Conservation (phyloP, 2,797 vertebrate genomes). For the Triplophysa bombifrons region DNA sequence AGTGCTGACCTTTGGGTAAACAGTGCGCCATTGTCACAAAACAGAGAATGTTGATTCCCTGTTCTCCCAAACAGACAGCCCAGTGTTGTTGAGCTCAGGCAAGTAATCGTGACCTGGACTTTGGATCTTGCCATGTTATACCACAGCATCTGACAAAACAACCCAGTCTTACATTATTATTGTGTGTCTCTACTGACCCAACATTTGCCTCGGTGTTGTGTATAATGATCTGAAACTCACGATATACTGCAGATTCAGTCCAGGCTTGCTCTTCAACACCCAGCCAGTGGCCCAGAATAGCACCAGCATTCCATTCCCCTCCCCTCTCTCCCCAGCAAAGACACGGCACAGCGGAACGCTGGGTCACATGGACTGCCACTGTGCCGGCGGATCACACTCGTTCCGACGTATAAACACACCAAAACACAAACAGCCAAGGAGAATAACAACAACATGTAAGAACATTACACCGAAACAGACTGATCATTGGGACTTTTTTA, state of each 20-base stretch:
- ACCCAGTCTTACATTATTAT: neutral
- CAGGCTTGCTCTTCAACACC: conserved; percentile 36
- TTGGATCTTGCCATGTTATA: neutral
- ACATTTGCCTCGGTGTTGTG: conserved; percentile 3
- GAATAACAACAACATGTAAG: conserved; percentile 14
- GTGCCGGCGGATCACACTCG: conserved; percentile 65
- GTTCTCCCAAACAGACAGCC: conserved; percentile 44
- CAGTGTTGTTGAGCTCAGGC: conserved; percentile 18
- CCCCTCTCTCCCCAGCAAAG: conserved; percentile 63
- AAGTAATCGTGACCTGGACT: conserved; percentile 7
- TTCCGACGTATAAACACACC: conserved; percentile 30
- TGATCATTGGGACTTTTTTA: neutral
- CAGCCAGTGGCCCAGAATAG: conserved; percentile 73
- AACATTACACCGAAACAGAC: neutral
- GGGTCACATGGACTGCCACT: conserved; percentile 72
- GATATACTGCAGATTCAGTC: conserved; percentile 32
- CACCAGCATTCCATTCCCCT: conserved; percentile 70
- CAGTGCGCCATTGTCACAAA: conserved; percentile 50
- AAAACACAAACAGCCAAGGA: conserved; percentile 35
- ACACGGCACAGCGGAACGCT: conserved; percentile 64
- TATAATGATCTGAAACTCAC: conserved; percentile 21
- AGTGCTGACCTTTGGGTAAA: conserved; percentile 54
- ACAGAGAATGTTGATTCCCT: conserved; percentile 54
- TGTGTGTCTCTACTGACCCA: neutral
- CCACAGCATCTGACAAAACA: neutral